These are phyloP conservation scores for Chiroxiphia lanceolata DNA, from an alignment of 2,797 vertebrate genomes.

Conservation along the genomic window DNA sequence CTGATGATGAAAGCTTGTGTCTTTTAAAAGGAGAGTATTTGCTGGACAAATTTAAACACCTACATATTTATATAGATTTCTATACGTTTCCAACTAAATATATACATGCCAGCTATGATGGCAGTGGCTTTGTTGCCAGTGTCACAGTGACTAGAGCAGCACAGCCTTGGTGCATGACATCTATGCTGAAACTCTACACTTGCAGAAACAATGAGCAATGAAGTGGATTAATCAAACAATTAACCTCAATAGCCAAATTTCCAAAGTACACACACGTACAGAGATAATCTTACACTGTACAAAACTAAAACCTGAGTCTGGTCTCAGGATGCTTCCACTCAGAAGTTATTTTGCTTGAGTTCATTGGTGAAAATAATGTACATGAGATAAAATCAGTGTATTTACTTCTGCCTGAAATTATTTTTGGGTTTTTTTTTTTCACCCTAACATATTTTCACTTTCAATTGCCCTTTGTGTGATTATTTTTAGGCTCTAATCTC, in stretches of 20 bases:
- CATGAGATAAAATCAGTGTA: not conserved
- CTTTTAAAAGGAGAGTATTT: not conserved
- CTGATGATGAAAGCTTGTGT: not conserved
- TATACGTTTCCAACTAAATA: not conserved
- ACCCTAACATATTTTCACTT: not conserved
- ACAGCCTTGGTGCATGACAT: not conserved
- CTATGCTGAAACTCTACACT: not conserved
- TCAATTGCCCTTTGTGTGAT: not conserved
- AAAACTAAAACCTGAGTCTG: not conserved
- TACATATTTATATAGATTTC: not conserved
- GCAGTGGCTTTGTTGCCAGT: not conserved
- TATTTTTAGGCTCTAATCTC: not conserved
- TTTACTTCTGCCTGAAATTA: not conserved
- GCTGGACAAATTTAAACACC: not conserved
- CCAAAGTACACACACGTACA: not conserved
- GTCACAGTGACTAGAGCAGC: not conserved
- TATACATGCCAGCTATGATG: not conserved
- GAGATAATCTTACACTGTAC: not conserved
- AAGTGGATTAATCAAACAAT: not conserved
- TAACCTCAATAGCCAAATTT: not conserved
- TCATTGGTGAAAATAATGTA: not conserved
- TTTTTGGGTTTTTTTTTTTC: not conserved
- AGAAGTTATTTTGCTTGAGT: not conserved
- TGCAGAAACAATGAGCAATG: not conserved
- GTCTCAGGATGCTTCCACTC: not conserved